Percentiles rank a stretch among this genome's conserved stretches.
phyloP scores from a whole-genome alignment of 2,888 invertebrate species.

The Drosophila putrida region DNA sequence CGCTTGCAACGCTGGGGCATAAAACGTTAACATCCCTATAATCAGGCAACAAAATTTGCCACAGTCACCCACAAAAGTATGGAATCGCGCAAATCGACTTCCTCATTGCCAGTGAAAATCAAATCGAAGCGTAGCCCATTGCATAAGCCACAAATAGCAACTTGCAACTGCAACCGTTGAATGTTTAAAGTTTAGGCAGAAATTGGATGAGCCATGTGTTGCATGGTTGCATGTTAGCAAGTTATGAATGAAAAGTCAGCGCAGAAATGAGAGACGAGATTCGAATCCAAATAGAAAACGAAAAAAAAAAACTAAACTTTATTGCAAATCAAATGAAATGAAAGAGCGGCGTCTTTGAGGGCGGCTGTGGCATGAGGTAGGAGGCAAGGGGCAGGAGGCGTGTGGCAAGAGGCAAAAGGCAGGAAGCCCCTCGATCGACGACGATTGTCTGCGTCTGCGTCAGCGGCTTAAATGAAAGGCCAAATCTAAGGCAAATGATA shows the following conservation, averaged over 20 bases:
- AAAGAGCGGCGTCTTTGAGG: slow-evolving; percentile 72
- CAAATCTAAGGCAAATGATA: slow-evolving; percentile 77
- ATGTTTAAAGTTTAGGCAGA: slow-evolving; percentile 30
- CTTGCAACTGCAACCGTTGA: slow-evolving; percentile 44
- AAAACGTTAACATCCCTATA: slow-evolving; percentile 61
- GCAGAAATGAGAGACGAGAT: slow-evolving; percentile 9
- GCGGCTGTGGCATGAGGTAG: slow-evolving; percentile 30
- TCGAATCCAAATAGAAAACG: slow-evolving; percentile 27
- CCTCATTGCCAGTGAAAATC: slow-evolving; percentile 63
- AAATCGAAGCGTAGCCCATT: slow-evolving; percentile 49
- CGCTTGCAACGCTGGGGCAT: slow-evolving; percentile 37
- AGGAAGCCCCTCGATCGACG: slow-evolving; percentile 48
- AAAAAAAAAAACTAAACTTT: slow-evolving; percentile 55
- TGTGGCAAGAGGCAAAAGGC: slow-evolving; percentile 19
- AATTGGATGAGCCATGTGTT: slow-evolving; percentile 63
- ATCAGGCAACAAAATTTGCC: slow-evolving; percentile 70
- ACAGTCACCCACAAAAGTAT: slow-evolving; percentile 71
- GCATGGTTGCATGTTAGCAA: slow-evolving; percentile 31
- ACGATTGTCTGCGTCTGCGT: slow-evolving; percentile 74
- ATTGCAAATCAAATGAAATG: slow-evolving; percentile 52
- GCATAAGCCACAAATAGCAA: slow-evolving; percentile 56
- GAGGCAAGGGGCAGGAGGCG: slow-evolving; percentile 5
- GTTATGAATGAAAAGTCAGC: slow-evolving; percentile 64
- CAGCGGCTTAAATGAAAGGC: slow-evolving; percentile 80
- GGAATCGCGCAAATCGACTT: slow-evolving; percentile 47